These are phyloP conservation scores for Trichosurus vulpecula DNA, from an alignment of 2,797 vertebrate genomes.

Conservation along the genomic window DNA sequence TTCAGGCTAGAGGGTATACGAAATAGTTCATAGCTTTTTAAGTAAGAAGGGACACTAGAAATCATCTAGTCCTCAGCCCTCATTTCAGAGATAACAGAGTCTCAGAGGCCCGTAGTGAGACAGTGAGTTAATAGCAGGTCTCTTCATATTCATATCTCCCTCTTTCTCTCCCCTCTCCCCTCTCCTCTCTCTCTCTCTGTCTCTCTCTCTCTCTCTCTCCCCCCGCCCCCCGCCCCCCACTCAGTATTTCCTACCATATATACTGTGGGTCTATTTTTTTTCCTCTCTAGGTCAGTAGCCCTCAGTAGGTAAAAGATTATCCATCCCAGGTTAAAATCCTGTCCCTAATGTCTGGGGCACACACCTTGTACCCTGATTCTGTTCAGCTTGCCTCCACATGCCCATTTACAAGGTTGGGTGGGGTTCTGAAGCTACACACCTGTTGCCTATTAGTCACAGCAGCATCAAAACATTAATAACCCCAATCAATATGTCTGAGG, in stretches of 20 bases:
- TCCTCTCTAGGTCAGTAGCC: not conserved
- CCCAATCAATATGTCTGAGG: not conserved
- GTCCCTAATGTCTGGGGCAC: not conserved
- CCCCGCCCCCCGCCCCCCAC: conserved; percentile 40
- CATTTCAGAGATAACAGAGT: not conserved
- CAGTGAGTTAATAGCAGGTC: not conserved
- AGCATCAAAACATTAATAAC: conserved; percentile 51
- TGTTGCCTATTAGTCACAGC: conserved; percentile 44
- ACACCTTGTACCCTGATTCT: conserved; percentile 24
- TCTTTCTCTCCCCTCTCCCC: fast-evolving
- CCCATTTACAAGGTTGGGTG: conserved; percentile 4
- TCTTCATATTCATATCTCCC: not conserved
- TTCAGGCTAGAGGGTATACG: not conserved
- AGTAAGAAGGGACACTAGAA: not conserved
- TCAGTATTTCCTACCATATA: conserved; percentile 21
- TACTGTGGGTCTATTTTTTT: conserved; percentile 3
- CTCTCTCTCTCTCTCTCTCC: not conserved
- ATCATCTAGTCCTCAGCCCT: not conserved
- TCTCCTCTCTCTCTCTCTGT: not conserved
- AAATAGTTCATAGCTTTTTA: not conserved
- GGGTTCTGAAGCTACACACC: conserved; percentile 34
- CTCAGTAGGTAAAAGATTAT: not conserved
- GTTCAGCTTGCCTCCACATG: conserved; percentile 37
- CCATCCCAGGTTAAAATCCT: not conserved
- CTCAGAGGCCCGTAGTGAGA: not conserved